phyloP scores from a whole-genome alignment of 2,888 invertebrate species.

The Ariolimax columbianus region DNA sequence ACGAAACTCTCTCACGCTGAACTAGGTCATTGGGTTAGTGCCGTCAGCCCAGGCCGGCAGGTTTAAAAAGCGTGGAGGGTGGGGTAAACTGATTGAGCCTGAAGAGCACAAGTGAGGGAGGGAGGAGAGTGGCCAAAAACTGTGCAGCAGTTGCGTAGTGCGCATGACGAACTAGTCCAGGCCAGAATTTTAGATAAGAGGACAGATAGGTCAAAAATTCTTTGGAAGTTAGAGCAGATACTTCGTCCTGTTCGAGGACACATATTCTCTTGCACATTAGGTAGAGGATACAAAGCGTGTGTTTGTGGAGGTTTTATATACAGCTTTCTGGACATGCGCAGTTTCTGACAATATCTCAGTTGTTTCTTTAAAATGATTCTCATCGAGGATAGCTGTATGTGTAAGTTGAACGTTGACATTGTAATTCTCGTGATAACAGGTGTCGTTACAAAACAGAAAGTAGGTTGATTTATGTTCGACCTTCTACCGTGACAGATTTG shows the following conservation, averaged over 20 bases:
- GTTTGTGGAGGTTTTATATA: neutral
- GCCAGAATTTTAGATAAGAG: slow-evolving; percentile 33
- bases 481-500: too few relatives aligned
- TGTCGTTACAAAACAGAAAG: too few relatives aligned
- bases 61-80: neutral
- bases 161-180: slow-evolving; percentile 11
- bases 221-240: neutral
- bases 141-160: neutral
- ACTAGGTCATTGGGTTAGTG: slow-evolving; percentile 35
- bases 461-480: too few relatives aligned
- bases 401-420: slow-evolving; percentile 22
- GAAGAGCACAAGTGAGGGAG: neutral
- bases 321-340: neutral
- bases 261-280: neutral
- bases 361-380: slow-evolving; percentile 32
- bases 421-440: too few relatives aligned
- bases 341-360: neutral
- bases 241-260: neutral
- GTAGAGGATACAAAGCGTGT: neutral
- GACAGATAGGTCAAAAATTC: neutral
- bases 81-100: neutral
- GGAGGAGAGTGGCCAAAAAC: neutral
- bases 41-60: neutral
- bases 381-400: slow-evolving; percentile 34
- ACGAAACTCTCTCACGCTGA: slow-evolving; percentile 41